Evolutionary conservation across 92 coral and sea anemone species (phyloP), one percentile per base, ranked within the genome.

Genomic region (Metridium senile): DNA sequence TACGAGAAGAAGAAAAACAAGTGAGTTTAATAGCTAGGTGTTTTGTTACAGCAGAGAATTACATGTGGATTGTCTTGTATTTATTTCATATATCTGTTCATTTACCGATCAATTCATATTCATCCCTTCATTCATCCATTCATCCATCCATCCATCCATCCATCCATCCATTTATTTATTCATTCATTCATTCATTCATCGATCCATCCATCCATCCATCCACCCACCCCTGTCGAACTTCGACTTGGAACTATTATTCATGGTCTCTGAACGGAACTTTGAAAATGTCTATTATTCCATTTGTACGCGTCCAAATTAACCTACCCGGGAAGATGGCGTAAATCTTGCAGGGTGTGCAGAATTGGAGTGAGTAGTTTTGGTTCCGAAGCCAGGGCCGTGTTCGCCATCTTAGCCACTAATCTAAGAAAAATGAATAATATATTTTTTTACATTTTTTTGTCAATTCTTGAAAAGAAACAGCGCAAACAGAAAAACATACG

Each of bases 251-350:
- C n/a, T n/a, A n/a, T n/a, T n/a, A n/a, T n/a, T n/a, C n/a, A n/a
- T n/a, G n/a, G n/a, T n/a, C n/a, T n/a, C n/a, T 16, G 16, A 45
- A 16, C 51, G 16, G 51, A 45, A 16, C 51, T 16, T 45, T 16
- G 51, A 19, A n/a, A 47, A 0, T 17, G 1, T 25, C 53, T 23
- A 19, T 68, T 29, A 23, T 29, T 45, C 6, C 46, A 70, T 21
- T 43, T 34, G 18, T 19, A 17, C 11, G 13, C 26, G 1, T 70
- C 20, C 22, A 33, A 0, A 19, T 11, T 30, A 23, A 33, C 65
- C 9, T 64, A 76, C 81, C 81, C 81, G 3, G 81, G 74, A 6
- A 76, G 71, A 22, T 76, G 81, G 10, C 81, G 25, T 64, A 76
- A 32, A 22, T 76, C 81, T 49, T 76, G 81, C 32, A 76, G 25